Conservation (phyloP, 2,888 invertebrate species). For the Lamproptera curius region DNA sequence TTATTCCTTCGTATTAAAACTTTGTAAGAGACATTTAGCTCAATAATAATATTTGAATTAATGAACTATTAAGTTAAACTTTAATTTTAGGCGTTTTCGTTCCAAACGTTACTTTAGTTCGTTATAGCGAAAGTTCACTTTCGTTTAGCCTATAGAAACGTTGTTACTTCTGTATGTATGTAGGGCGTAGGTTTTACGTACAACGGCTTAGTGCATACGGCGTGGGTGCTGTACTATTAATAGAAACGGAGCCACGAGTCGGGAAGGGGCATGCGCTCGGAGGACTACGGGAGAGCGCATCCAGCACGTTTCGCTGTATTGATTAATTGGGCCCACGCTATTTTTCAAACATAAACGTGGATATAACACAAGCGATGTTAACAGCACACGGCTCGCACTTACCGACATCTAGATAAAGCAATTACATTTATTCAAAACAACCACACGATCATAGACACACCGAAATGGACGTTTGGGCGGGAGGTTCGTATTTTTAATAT, state of each 20-base stretch:
- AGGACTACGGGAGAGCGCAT: slow-evolving; percentile 13
- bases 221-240: slow-evolving; percentile 4
- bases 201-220: neutral
- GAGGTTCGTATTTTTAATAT: neutral
- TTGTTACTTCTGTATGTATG: neutral
- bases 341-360: neutral
- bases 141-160: too few species aligned
- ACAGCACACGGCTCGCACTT: too few species aligned
- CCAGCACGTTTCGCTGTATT: slow-evolving; percentile 8
- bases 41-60: too few species aligned
- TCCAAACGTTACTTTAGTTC: too few species aligned
- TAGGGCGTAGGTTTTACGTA: neutral
- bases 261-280: slow-evolving; percentile 13
- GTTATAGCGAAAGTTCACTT: too few species aligned
- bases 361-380: neutral
- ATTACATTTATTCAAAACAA: neutral
- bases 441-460: too few species aligned
- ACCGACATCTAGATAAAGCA: too few species aligned
- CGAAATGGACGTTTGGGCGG: neutral
- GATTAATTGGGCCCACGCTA: neutral
- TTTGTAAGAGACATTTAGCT: too few species aligned
- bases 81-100: too few species aligned
- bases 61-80: too few species aligned
- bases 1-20: too few species aligned
- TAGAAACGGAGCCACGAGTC: slow-evolving; percentile 5